Percentiles rank a stretch among this genome's conserved stretches.
These are phyloP conservation scores for Pantherophis vulpinus DNA, from an alignment of 2,797 vertebrate species.

Conservation along the genomic window DNA sequence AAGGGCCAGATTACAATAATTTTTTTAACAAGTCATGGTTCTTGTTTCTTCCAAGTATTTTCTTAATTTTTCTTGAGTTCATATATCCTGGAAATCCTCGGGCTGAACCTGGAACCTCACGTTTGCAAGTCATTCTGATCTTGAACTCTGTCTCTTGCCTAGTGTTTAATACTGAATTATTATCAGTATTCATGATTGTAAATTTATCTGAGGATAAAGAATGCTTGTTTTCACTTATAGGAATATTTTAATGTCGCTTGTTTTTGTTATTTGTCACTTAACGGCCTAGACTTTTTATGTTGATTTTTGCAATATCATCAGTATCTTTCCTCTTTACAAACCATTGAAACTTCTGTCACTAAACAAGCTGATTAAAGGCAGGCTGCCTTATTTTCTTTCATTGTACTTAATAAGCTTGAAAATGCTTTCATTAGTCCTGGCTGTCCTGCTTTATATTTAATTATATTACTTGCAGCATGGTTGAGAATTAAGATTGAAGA, in stretches of 20 bases:
- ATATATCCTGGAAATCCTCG: neutral
- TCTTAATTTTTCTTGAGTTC: neutral
- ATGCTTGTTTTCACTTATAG: neutral
- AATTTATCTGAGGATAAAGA: neutral
- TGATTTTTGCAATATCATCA: neutral
- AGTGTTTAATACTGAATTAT: neutral
- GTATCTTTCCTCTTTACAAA: neutral
- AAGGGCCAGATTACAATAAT: neutral
- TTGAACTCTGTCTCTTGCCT: neutral
- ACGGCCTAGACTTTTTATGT: neutral
- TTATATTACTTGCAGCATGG: neutral
- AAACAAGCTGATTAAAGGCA: neutral
- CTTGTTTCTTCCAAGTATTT: neutral
- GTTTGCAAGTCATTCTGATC: neutral
- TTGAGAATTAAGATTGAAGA: neutral
- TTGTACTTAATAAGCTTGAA: neutral
- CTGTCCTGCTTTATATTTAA: neutral
- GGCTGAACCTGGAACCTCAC: neutral
- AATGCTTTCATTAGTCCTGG: neutral
- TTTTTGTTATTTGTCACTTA: neutral
- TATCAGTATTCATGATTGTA: neutral
- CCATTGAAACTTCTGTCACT: neutral
- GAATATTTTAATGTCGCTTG: neutral
- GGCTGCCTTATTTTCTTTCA: neutral
- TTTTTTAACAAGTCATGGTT: neutral